Conservation (phyloP, 2,888 invertebrate genomes). For the Acanthopleura granulata region DNA sequence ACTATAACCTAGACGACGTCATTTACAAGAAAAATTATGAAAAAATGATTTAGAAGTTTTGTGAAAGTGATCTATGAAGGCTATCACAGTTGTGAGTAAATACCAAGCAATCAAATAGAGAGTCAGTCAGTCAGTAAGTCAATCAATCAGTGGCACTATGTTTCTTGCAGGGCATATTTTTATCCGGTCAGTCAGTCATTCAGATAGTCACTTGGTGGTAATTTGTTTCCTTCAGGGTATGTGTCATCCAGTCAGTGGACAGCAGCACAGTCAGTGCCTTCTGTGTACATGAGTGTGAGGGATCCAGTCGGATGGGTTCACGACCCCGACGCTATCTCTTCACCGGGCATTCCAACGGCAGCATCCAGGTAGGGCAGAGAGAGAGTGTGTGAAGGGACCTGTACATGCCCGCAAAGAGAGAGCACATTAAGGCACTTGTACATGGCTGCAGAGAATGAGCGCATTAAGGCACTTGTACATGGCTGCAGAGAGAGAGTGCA, state of each 20-base stretch:
- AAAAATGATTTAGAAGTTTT: no score
- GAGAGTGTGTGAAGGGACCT: background rate
- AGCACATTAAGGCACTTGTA: background rate
- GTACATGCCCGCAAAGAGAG: background rate
- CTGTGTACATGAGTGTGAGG: constrained; percentile 97
- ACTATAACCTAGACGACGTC: no score
- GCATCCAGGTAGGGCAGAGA: constrained; percentile 49
- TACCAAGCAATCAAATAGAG: no score
- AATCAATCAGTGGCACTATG: no score
- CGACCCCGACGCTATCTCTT: constrained; percentile 79
- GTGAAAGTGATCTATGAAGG: no score
- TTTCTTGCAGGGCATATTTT: constrained; percentile 81
- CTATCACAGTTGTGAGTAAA: no score
- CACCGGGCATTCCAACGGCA: constrained; percentile 69
- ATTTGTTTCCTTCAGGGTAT: constrained; percentile 76
- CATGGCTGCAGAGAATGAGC: background rate
- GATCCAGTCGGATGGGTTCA: constrained; percentile 92
- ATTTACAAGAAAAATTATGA: no score
- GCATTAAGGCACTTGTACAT: background rate
- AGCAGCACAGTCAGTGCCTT: constrained; percentile 94
- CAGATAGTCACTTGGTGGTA: no score
- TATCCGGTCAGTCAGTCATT: no score
- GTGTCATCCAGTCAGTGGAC: constrained; percentile 95
- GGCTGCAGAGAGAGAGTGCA: background rate
- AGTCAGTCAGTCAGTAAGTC: no score